Conservation (phyloP, 2,888 invertebrate species). For the Brachypalpus laphriformis region DNA sequence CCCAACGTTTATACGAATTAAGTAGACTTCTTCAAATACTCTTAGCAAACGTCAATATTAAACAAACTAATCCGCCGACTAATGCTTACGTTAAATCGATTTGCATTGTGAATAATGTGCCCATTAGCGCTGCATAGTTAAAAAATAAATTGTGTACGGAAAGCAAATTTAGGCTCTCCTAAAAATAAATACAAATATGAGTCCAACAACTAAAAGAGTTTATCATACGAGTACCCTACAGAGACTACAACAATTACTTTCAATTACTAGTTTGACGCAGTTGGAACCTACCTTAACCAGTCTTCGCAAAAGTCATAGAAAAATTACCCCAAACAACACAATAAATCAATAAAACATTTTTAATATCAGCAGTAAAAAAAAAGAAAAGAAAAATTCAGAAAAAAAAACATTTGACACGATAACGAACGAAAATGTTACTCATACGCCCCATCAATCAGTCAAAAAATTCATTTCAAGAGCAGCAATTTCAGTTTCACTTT, state of each 20-base stretch:
- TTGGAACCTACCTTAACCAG: slow-evolving; percentile 2
- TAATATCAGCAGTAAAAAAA: slow-evolving; percentile 7
- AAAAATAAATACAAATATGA: too few relatives aligned
- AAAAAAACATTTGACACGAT: slow-evolving; percentile 14
- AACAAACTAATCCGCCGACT: too few relatives aligned
- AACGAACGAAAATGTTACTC: neutral
- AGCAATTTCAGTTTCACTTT: neutral
- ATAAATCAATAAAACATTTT: slow-evolving; percentile 34
- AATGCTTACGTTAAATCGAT: too few relatives aligned
- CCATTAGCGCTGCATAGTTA: too few relatives aligned
- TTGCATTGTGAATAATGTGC: too few relatives aligned
- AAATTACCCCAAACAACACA: neutral
- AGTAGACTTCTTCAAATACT: too few relatives aligned
- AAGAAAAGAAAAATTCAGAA: neutral
- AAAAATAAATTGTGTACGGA: too few relatives aligned
- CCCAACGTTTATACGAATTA: too few relatives aligned
- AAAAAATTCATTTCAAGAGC: neutral
- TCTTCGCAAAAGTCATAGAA: neutral
- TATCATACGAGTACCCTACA: too few relatives aligned
- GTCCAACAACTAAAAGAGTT: too few relatives aligned
- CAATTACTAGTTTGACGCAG: neutral
- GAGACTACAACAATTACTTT: neutral
- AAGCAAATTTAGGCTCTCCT: too few relatives aligned
- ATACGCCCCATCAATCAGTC: slow-evolving; percentile 10
- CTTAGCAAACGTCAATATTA: too few relatives aligned